phyloP scores from a whole-genome alignment of 2,797 vertebrate species.

The Meda fulgida region DNA sequence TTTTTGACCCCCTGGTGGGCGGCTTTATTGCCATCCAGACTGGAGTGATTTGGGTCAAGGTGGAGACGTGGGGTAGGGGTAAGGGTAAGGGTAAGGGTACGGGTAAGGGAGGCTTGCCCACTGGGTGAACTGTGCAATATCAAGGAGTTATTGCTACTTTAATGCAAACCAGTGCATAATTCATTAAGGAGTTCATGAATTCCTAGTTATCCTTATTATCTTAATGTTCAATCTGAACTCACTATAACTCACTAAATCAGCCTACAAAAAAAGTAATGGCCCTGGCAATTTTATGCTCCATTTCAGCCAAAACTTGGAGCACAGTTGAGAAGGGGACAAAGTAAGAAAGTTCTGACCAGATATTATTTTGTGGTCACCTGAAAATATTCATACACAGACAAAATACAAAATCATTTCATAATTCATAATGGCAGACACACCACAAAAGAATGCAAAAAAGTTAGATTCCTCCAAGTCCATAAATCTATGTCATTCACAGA shows the following conservation, averaged over 20 bases:
- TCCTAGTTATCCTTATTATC: not conserved
- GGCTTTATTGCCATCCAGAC: conserved; percentile 51
- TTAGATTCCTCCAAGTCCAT: not conserved
- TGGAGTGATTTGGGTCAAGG: conserved; percentile 56
- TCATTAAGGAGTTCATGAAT: not conserved
- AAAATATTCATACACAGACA: not conserved
- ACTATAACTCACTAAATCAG: not conserved
- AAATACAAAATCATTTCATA: conserved; percentile 13
- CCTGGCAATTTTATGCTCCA: not conserved
- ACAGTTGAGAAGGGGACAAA: not conserved
- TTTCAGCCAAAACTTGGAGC: conserved; percentile 1
- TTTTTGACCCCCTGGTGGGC: conserved; percentile 30
- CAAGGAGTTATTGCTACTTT: not conserved
- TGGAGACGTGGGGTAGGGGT: conserved; percentile 36
- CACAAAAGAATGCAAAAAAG: not conserved
- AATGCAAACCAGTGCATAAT: not conserved
- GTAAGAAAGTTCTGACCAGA: not conserved
- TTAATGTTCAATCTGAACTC: not conserved
- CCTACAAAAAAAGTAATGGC: not conserved
- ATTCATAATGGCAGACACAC: not conserved
- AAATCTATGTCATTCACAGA: conserved; percentile 24
- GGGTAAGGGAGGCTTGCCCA: conserved; percentile 34
- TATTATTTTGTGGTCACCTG: conserved; percentile 6
- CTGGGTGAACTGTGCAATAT: conserved; percentile 47
- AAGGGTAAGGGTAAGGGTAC: conserved; percentile 7